Conservation (phyloP, 2,797 vertebrate genomes). For the Crossoptilon crossoptilon region DNA sequence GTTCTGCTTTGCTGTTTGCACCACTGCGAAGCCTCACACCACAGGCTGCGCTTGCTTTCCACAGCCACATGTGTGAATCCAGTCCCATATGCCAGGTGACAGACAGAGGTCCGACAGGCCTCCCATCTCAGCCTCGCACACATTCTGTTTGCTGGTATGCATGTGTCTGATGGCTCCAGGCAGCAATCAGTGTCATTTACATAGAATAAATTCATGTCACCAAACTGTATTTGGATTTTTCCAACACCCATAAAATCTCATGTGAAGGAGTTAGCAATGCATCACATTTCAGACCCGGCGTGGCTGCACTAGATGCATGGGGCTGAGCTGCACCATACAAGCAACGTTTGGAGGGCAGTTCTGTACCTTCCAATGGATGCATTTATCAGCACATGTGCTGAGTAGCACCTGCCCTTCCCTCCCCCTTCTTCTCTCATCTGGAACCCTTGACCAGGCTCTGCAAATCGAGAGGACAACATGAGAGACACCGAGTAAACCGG, state of each 20-base stretch:
- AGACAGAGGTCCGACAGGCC: constrained; percentile 19
- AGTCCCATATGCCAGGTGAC: constrained; percentile 49
- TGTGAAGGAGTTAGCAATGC: background rate
- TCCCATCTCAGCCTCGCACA: background rate
- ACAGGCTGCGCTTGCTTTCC: background rate
- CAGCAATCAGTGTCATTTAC: background rate
- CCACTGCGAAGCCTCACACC: background rate
- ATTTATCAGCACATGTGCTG: background rate
- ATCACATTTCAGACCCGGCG: background rate
- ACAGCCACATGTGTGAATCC: constrained; percentile 3
- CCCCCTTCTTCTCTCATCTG: no score
- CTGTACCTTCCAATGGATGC: background rate
- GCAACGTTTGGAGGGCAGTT: background rate
- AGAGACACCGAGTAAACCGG: background rate
- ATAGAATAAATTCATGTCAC: background rate
- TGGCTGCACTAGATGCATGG: accelerated
- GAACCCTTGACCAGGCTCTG: background rate
- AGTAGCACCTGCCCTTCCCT: background rate
- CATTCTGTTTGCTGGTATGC: background rate
- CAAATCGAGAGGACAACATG: accelerated
- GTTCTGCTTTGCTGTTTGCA: background rate
- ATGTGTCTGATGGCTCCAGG: background rate
- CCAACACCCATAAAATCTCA: background rate
- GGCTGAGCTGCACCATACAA: background rate
- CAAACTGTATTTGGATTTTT: background rate